Conservation (phyloP, 2,797 vertebrate genomes). For the Octomys mimax region DNA sequence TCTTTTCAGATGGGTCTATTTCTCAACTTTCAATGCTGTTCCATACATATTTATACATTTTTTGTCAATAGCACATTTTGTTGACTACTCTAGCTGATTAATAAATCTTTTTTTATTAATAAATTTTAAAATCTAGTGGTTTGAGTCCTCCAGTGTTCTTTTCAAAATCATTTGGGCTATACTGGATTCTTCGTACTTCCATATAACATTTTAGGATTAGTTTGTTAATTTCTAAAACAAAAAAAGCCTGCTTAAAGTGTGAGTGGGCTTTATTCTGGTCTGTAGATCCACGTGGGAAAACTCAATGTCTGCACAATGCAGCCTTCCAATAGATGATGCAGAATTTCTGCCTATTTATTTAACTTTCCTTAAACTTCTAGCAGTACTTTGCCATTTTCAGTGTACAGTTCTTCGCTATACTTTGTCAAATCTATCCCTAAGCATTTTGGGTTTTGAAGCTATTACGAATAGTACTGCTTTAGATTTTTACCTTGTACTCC, state of each 20-base stretch:
- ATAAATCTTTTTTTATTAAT: not conserved
- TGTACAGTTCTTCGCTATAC: not conserved
- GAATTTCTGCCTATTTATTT: not conserved
- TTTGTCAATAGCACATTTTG: not conserved
- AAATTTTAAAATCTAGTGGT: not conserved
- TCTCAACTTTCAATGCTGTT: not conserved
- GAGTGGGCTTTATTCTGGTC: not conserved
- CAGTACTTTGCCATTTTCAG: not conserved
- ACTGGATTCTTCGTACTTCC: not conserved
- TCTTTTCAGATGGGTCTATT: not conserved
- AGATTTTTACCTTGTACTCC: not conserved
- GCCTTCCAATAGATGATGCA: not conserved
- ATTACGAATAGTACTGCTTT: not conserved
- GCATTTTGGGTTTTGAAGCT: not conserved
- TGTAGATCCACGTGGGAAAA: not conserved
- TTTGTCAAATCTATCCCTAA: not conserved
- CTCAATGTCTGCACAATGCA: not conserved
- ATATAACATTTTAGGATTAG: not conserved
- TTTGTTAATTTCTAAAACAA: not conserved
- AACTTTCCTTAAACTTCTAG: not conserved
- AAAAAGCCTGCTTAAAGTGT: not conserved
- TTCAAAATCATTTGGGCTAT: not conserved
- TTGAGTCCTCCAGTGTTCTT: not conserved
- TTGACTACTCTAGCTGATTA: not conserved
- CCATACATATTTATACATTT: not conserved